Percentiles rank a stretch among this genome's conserved stretches.
These are phyloP conservation scores for Platyura marginata DNA, from an alignment of 1,140 invertebrate genomes.

Conservation along the genomic window DNA sequence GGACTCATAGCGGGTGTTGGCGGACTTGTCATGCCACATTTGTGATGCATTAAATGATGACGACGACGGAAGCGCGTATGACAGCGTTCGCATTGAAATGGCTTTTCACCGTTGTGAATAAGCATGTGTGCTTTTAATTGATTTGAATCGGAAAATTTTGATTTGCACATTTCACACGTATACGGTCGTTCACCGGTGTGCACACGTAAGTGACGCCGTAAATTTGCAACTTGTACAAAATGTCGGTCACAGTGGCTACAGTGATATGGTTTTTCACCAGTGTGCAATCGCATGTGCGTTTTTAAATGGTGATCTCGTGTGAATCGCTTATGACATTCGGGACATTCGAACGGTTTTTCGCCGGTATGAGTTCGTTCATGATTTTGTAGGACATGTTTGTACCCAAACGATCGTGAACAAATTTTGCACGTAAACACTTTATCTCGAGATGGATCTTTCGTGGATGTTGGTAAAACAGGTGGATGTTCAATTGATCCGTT, in stretches of 20 bases:
- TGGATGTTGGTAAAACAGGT: constrained; percentile 24
- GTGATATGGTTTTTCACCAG: constrained; percentile 83
- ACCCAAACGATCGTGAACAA: constrained; percentile 74
- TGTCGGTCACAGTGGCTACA: constrained; percentile 80
- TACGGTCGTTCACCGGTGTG: constrained; percentile 94
- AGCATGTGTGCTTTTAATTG: constrained; percentile 81
- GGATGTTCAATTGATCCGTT: constrained; percentile 13
- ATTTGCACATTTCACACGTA: constrained; percentile 71
- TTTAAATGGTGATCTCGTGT: constrained; percentile 91
- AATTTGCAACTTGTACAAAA: constrained; percentile 87
- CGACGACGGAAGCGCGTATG: constrained; percentile 57
- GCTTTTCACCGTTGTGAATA: constrained; percentile 79
- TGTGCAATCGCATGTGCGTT: constrained; percentile 82
- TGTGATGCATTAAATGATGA: constrained; percentile 72
- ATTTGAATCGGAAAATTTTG: constrained; percentile 84
- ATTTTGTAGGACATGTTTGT: constrained; percentile 90
- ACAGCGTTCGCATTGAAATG: constrained; percentile 62
- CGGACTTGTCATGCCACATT: constrained; percentile 40
- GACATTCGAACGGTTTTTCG: constrained; percentile 91
- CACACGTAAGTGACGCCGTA: constrained; percentile 79
- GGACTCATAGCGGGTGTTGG: constrained; percentile 15
- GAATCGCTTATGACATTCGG: constrained; percentile 84
- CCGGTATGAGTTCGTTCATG: constrained; percentile 94
- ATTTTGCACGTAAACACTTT: constrained; percentile 76
- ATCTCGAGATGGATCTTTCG: constrained; percentile 39